Conservation (phyloP, 2,888 invertebrate genomes). For the Smittia aterrima region DNA sequence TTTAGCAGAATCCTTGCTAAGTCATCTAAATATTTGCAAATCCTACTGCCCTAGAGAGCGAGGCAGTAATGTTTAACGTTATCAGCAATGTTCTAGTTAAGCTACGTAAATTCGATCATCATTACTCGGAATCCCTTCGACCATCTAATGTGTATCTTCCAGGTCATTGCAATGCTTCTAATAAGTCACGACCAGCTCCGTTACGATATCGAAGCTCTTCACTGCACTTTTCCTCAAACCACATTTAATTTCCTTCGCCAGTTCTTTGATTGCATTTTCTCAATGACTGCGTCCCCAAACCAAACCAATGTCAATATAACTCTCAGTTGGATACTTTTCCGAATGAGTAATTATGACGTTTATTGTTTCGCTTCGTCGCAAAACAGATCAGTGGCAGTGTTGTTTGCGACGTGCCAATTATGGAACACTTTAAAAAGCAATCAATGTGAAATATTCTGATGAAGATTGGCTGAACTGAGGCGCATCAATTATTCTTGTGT, state of each 20-base stretch:
- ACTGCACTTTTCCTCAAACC: neutral
- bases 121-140: too few relatives aligned
- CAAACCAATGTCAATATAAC: neutral
- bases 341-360: slow-evolving; percentile 17
- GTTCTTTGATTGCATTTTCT: neutral
- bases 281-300: too few relatives aligned
- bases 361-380: neutral
- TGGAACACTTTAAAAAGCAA: neutral
- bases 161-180: too few relatives aligned
- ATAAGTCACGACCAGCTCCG: too few relatives aligned
- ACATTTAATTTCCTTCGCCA: neutral
- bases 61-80: too few relatives aligned
- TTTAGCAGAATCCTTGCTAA: too few relatives aligned
- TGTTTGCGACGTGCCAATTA: slow-evolving; percentile 5
- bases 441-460: neutral
- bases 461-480: neutral
- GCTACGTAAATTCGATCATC: too few relatives aligned
- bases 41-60: too few relatives aligned
- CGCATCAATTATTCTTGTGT: neutral
- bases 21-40: too few relatives aligned
- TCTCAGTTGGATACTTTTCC: neutral
- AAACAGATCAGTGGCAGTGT: neutral
- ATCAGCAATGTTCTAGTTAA: too few relatives aligned
- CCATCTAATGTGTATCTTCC: too few relatives aligned
- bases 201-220: neutral